These are phyloP conservation scores for Prunella strophiata DNA, from an alignment of 2,797 vertebrate genomes.

Conservation along the genomic window DNA sequence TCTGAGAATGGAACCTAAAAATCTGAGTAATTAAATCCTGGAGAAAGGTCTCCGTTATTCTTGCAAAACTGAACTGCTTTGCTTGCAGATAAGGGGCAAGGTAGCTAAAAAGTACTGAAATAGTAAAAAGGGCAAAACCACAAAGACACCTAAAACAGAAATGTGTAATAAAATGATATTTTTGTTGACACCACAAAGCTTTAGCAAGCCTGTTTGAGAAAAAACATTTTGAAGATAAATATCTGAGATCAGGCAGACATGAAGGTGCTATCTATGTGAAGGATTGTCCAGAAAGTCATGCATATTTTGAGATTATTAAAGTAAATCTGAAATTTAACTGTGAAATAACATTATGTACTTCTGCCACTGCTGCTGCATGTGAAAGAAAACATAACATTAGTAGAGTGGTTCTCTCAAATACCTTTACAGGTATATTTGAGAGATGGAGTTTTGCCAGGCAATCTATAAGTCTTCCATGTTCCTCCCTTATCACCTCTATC, in stretches of 20 bases:
- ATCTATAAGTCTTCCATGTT: neutral
- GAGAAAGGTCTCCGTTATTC: neutral
- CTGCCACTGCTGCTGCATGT: neutral
- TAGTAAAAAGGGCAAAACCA: neutral
- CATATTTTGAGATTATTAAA: neutral
- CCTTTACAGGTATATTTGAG: neutral
- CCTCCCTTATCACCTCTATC: neutral
- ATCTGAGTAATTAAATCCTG: neutral
- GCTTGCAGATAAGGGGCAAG: neutral
- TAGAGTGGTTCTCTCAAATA: neutral
- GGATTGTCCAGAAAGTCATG: fast-evolving
- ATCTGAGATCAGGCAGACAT: neutral
- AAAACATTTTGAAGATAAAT: neutral
- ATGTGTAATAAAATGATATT: neutral
- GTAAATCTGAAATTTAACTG: neutral
- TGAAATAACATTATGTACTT: neutral
- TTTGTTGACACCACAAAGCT: neutral
- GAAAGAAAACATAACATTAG: neutral
- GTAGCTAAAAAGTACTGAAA: neutral
- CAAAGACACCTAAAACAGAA: neutral
- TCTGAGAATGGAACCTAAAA: neutral
- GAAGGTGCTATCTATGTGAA: neutral
- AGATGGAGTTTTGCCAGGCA: neutral
- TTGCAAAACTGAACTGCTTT: neutral
- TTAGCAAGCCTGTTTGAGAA: neutral